Evolutionary conservation across 2,888 invertebrate species (phyloP).

Genomic region (Drosophila sordidula): DNA sequence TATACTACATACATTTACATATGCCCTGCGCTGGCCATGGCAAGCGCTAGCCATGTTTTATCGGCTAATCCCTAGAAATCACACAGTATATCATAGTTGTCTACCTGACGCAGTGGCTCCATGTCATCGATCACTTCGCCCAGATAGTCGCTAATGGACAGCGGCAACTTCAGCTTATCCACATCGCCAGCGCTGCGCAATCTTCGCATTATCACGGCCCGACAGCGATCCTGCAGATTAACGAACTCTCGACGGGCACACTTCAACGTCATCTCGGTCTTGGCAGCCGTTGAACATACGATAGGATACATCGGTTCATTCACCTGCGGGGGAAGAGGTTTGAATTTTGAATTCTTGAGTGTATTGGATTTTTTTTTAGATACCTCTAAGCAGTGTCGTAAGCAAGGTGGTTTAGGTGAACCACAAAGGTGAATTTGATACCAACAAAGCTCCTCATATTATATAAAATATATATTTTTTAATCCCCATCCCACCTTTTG

Average conservation of each 20-base stretch:
- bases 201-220: constrained; percentile 87
- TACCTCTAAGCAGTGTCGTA: too few relatives aligned
- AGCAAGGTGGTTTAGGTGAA: too few relatives aligned
- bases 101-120: constrained; percentile 83
- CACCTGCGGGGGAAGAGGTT: constrained; percentile 73
- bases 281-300: constrained; percentile 90
- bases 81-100: constrained; percentile 84
- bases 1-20: constrained; percentile 16
- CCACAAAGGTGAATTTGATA: too few relatives aligned
- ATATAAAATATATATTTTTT: too few relatives aligned
- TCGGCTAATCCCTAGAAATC: constrained; percentile 66
- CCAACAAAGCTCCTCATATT: too few relatives aligned
- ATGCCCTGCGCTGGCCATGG: neutral
- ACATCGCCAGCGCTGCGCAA: constrained; percentile 86
- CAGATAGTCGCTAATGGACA: constrained; percentile 87
- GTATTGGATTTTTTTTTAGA: too few relatives aligned
- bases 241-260: constrained; percentile 88
- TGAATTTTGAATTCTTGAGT: too few relatives aligned
- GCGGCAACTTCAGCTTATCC: constrained; percentile 87
- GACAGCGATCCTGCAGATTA: constrained; percentile 89
- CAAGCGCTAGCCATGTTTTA: neutral
- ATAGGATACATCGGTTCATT: constrained; percentile 89
- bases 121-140: constrained; percentile 86
- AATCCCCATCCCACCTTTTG: too few relatives aligned
- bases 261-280: constrained; percentile 90